These are phyloP conservation scores for Hybognathus amarus DNA, from an alignment of 2,797 vertebrate genomes.

Conservation along the genomic window DNA sequence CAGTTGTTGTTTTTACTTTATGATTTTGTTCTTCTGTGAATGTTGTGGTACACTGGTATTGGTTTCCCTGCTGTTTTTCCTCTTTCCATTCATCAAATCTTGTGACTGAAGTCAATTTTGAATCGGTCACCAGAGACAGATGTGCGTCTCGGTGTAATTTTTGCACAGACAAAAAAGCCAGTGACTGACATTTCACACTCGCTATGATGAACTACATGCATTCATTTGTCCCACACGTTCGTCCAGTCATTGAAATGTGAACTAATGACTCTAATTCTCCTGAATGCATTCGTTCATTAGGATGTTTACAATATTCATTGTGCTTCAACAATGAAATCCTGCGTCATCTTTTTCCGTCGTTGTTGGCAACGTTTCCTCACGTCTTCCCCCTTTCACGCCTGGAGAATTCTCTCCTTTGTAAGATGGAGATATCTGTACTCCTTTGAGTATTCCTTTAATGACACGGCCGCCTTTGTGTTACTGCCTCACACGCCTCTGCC, in stretches of 20 bases:
- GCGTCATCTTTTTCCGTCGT: constrained; percentile 7
- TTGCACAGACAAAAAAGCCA: constrained; percentile 34
- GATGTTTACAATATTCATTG: constrained; percentile 36
- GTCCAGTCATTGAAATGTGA: constrained; percentile 16
- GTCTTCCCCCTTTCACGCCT: constrained; percentile 39
- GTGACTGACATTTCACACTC: constrained; percentile 6
- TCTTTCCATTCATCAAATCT: constrained; percentile 9
- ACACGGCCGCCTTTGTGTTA: constrained; percentile 46
- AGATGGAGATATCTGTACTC: constrained; percentile 51
- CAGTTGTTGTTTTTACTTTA: neutral
- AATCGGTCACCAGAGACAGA: constrained; percentile 37
- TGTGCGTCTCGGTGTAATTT: constrained; percentile 16
- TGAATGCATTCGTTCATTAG: constrained; percentile 29
- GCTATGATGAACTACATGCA: constrained; percentile 22
- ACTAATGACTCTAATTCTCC: neutral
- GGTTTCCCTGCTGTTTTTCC: neutral
- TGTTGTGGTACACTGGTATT: neutral
- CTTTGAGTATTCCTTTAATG: constrained; percentile 57
- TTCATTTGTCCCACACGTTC: neutral
- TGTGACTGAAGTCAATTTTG: constrained; percentile 34
- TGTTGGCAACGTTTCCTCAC: neutral
- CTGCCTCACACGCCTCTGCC: constrained; percentile 12
- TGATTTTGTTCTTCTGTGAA: neutral
- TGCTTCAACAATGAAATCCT: constrained; percentile 28
- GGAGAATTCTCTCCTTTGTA: constrained; percentile 38